phyloP scores from a whole-genome alignment of 2,113 vertebrate species.

The Proteles cristata region DNA sequence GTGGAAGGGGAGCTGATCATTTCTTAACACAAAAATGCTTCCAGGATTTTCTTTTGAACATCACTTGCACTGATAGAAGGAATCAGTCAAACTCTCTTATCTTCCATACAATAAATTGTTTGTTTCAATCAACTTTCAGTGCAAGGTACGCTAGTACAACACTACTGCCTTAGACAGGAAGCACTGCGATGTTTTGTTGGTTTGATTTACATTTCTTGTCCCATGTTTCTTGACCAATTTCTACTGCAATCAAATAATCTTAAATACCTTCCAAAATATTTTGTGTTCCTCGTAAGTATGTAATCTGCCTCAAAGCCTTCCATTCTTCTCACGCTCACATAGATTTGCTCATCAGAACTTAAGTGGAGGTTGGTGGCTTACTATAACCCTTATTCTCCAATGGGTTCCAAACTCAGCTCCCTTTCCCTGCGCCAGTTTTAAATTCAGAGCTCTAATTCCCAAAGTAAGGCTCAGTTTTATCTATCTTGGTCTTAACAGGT shows the following conservation, averaged over 20 bases:
- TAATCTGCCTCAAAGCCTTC: background rate
- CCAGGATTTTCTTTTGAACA: background rate
- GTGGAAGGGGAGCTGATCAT: background rate
- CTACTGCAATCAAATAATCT: background rate
- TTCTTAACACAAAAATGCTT: background rate
- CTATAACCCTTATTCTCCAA: background rate
- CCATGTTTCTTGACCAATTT: background rate
- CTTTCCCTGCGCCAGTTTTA: conserved; percentile 8
- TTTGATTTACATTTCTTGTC: background rate
- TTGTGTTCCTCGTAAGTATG: background rate
- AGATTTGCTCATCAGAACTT: background rate
- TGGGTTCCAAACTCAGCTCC: background rate
- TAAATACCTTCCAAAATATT: background rate
- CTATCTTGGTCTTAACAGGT: conserved; percentile 80
- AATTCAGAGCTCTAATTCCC: conserved; percentile 30
- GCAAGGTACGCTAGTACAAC: background rate
- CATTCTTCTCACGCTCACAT: background rate
- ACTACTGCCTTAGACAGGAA: background rate
- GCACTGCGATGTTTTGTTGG: background rate
- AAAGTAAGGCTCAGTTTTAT: background rate
- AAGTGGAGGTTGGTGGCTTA: background rate
- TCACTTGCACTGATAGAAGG: background rate
- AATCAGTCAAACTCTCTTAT: background rate
- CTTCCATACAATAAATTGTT: background rate
- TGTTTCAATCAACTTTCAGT: conserved; percentile 1